Conservation (phyloP, 2,113 vertebrate genomes). For the Pollimyrus isidori region DNA sequence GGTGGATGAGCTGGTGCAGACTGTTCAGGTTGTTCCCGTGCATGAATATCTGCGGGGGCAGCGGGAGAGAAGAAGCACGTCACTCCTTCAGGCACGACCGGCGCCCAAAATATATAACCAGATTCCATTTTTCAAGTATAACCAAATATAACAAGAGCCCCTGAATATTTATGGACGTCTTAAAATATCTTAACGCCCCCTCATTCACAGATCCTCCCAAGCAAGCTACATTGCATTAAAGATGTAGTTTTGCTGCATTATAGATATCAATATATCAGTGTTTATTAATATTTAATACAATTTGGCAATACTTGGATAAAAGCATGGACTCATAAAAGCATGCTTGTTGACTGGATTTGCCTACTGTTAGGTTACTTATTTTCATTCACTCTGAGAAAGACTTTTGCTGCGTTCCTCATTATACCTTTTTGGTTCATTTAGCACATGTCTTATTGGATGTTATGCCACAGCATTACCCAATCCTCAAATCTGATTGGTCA, state of each 20-base stretch:
- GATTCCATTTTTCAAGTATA: neutral
- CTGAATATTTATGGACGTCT: neutral
- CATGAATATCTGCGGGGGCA: slow-evolving; percentile 80
- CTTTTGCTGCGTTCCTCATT: neutral
- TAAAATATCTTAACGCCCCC: neutral
- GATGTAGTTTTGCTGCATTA: neutral
- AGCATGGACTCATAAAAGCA: neutral
- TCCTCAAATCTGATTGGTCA: neutral
- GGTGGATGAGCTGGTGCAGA: slow-evolving; percentile 90
- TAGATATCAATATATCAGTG: neutral
- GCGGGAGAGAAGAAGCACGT: neutral
- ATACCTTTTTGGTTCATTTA: neutral
- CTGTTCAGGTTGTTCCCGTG: slow-evolving; percentile 98
- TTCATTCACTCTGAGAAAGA: neutral
- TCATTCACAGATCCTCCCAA: neutral
- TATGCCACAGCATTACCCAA: neutral
- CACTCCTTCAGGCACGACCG: neutral
- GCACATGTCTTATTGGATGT: neutral
- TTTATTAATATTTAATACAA: neutral
- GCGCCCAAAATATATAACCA: neutral
- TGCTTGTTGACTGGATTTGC: neutral
- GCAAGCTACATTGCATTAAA: neutral
- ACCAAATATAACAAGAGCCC: neutral
- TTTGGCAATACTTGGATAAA: neutral
- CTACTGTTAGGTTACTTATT: neutral